phyloP scores from a whole-genome alignment of 2,888 invertebrate species.

The Chalcis sispes region DNA sequence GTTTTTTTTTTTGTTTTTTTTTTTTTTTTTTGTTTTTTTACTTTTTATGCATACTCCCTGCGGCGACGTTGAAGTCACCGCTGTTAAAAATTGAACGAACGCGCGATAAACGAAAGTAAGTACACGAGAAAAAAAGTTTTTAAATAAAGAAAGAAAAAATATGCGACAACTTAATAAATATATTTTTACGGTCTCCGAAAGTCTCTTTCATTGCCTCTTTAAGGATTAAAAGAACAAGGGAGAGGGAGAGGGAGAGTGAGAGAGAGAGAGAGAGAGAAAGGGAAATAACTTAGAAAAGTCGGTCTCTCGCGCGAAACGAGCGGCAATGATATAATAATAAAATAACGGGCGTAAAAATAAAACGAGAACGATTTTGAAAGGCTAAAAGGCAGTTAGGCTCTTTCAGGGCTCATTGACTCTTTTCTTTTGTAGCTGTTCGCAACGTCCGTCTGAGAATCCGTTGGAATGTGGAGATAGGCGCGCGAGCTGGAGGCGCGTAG shows the following conservation, averaged over 20 bases:
- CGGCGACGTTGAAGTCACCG: not conserved
- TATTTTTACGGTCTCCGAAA: not conserved
- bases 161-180: not conserved
- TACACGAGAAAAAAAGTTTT: too few species aligned
- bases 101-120: not conserved
- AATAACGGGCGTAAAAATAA: constrained; percentile 38
- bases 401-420: constrained; percentile 46
- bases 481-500: too few species aligned
- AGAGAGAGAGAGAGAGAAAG: too few species aligned
- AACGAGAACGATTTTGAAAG: constrained; percentile 54
- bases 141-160: not conserved
- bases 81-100: constrained; percentile 24
- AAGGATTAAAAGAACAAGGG: not conserved
- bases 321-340: constrained; percentile 45
- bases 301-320: not conserved
- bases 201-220: not conserved
- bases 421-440: too few species aligned
- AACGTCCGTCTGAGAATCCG: too few species aligned
- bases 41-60: not conserved
- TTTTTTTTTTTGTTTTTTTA: not conserved
- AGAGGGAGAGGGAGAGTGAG: too few species aligned
- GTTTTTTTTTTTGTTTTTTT: not conserved
- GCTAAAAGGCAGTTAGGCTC: constrained; percentile 13
- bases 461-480: too few species aligned
- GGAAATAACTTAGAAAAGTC: constrained; percentile 12